A percentile compares a stretch with the other conserved stretches of the same genome.
These are phyloP conservation scores for Germaria angustata DNA, from an alignment of 2,888 invertebrate species.

Conservation along the genomic window DNA sequence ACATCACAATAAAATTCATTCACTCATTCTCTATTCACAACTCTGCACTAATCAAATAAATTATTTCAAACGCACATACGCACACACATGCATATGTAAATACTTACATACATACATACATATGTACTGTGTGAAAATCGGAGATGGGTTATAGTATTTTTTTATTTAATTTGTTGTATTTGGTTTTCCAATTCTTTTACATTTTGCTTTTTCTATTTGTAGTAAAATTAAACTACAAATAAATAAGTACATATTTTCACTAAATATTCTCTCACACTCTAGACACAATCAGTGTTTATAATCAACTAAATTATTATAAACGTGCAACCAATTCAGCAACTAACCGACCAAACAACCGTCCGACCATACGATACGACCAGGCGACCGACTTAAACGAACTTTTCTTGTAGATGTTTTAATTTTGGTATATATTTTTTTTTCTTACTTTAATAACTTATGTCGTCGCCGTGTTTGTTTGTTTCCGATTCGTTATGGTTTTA, in stretches of 20 bases:
- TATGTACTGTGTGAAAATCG: too few relatives aligned
- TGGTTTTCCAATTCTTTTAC: too few relatives aligned
- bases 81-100: not conserved
- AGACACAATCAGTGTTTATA: slow-evolving; percentile 60
- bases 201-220: too few relatives aligned
- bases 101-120: slow-evolving; percentile 1
- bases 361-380: slow-evolving; percentile 43
- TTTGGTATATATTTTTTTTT: slow-evolving; percentile 36
- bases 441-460: slow-evolving; percentile 51
- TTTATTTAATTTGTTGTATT: too few relatives aligned
- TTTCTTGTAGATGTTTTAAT: slow-evolving; percentile 45
- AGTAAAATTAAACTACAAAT: not conserved
- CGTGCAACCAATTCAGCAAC: slow-evolving; percentile 47
- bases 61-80: too few relatives aligned
- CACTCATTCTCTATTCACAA: too few relatives aligned
- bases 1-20: too few relatives aligned
- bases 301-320: slow-evolving; percentile 64
- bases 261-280: slow-evolving; percentile 33
- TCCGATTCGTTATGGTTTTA: slow-evolving; percentile 67
- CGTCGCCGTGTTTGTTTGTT: slow-evolving; percentile 54
- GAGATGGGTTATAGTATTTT: too few relatives aligned
- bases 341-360: slow-evolving; percentile 26
- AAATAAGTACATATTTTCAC: not conserved
- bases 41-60: too few relatives aligned
- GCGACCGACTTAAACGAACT: slow-evolving; percentile 50